phyloP scores from a whole-genome alignment of 2,888 invertebrate genomes.

The Drosophila mimetica region DNA sequence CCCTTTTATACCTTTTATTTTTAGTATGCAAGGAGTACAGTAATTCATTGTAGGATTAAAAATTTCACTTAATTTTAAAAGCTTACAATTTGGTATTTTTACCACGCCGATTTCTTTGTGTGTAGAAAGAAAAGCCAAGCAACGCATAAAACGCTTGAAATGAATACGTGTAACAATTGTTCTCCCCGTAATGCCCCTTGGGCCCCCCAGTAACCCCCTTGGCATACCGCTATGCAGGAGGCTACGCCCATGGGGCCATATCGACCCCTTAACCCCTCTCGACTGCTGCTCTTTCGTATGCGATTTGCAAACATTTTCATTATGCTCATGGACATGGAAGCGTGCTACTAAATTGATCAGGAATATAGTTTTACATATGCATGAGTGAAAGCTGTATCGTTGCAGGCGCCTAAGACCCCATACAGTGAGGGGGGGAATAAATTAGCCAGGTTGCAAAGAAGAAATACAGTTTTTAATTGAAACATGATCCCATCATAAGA shows the following conservation, averaged over 20 bases:
- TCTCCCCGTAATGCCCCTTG: slow-evolving; percentile 5
- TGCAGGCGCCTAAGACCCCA: not conserved
- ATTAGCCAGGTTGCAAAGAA: not conserved
- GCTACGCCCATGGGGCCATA: slow-evolving; percentile 7
- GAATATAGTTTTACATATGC: slow-evolving; percentile 6
- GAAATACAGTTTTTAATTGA: not conserved
- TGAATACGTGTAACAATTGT: slow-evolving; percentile 71
- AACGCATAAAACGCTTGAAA: slow-evolving; percentile 74
- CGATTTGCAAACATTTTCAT: slow-evolving; percentile 68
- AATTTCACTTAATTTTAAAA: too few relatives aligned
- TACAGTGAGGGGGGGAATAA: not conserved
- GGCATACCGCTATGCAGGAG: slow-evolving; percentile 6
- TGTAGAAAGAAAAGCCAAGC: slow-evolving; percentile 60
- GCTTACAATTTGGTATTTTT: not conserved
- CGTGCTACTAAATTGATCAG: slow-evolving; percentile 20
- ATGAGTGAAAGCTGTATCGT: not conserved
- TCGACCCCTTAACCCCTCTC: slow-evolving; percentile 5
- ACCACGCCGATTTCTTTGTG: not conserved
- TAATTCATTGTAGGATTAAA: too few relatives aligned
- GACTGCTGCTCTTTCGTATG: slow-evolving; percentile 48
- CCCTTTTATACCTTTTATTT: too few relatives aligned
- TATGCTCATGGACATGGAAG: slow-evolving; percentile 30
- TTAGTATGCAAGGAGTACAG: too few relatives aligned
- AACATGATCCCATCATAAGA: not conserved
- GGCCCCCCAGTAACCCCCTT: not conserved